Conservation (phyloP, 2,888 invertebrate species). For the Eustalomyia histrio region DNA sequence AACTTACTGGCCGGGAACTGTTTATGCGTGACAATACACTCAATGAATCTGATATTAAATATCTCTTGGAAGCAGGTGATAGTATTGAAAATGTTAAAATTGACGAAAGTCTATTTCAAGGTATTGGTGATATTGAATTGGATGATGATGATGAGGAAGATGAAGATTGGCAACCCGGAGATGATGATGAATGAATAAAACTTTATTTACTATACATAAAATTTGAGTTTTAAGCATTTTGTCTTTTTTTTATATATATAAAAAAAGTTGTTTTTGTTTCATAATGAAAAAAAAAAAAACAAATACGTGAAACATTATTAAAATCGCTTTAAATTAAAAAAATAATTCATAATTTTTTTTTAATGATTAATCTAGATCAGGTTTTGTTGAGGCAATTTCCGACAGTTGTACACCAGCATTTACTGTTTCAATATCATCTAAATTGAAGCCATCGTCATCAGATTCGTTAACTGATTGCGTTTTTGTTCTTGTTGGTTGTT, state of each 20-base stretch:
- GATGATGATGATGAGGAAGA: constrained; percentile 81
- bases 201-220: background rate
- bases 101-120: constrained; percentile 95
- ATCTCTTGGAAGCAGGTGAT: constrained; percentile 90
- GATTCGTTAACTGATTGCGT: constrained; percentile 67
- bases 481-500: constrained; percentile 19
- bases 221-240: constrained; percentile 21
- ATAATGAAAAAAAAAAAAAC: constrained; percentile 23
- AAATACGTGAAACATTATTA: constrained; percentile 1
- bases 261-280: too few species aligned
- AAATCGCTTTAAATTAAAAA: constrained; percentile 14
- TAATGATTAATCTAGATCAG: constrained; percentile 69
- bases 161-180: constrained; percentile 81
- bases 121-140: constrained; percentile 88
- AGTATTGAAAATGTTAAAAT: constrained; percentile 86
- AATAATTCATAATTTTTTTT: background rate
- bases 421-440: constrained; percentile 84
- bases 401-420: constrained; percentile 70
- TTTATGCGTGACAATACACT: constrained; percentile 96
- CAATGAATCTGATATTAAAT: constrained; percentile 97
- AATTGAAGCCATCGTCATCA: constrained; percentile 85
- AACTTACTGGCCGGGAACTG: constrained; percentile 94
- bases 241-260: constrained; percentile 36
- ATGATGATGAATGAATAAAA: constrained; percentile 69
- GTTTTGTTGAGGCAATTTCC: constrained; percentile 70